phyloP scores from a whole-genome alignment of 2,888 invertebrate species.

The Oxyscelio sp. region DNA sequence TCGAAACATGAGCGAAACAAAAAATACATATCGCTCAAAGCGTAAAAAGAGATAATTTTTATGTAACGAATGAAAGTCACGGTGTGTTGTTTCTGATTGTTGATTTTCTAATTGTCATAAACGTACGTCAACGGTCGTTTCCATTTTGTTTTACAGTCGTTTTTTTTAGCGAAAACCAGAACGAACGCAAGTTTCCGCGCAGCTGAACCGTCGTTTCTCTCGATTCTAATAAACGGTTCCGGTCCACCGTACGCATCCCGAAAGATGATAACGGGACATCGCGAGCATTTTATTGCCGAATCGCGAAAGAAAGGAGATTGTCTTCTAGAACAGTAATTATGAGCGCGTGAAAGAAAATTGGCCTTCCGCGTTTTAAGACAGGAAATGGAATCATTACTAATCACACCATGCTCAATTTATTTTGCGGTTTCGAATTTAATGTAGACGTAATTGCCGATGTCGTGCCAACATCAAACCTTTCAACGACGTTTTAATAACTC shows the following conservation, averaged over 20 bases:
- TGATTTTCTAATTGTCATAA: constrained; percentile 70
- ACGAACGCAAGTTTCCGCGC: constrained; percentile 73
- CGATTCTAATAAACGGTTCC: constrained; percentile 75
- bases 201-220: constrained; percentile 74
- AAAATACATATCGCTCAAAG: constrained; percentile 7
- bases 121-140: constrained; percentile 61
- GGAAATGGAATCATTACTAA: constrained; percentile 72
- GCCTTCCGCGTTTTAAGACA: constrained; percentile 64
- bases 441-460: constrained; percentile 50
- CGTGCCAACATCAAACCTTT: constrained; percentile 12
- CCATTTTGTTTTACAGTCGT: constrained; percentile 60
- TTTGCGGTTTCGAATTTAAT: constrained; percentile 65
- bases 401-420: constrained; percentile 71
- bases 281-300: constrained; percentile 76
- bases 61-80: constrained; percentile 60
- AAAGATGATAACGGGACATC: constrained; percentile 77
- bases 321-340: constrained; percentile 72
- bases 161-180: constrained; percentile 63
- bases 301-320: constrained; percentile 75
- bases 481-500: constrained; percentile 51
- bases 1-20: constrained; percentile 2
- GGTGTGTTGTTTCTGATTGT: constrained; percentile 51
- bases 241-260: constrained; percentile 78
- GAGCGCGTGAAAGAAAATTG: constrained; percentile 73
- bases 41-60: constrained; percentile 47